Base-by-base conservation (phyloP, 2,888 invertebrate species). In the Trichopoda pennipes region DNA sequence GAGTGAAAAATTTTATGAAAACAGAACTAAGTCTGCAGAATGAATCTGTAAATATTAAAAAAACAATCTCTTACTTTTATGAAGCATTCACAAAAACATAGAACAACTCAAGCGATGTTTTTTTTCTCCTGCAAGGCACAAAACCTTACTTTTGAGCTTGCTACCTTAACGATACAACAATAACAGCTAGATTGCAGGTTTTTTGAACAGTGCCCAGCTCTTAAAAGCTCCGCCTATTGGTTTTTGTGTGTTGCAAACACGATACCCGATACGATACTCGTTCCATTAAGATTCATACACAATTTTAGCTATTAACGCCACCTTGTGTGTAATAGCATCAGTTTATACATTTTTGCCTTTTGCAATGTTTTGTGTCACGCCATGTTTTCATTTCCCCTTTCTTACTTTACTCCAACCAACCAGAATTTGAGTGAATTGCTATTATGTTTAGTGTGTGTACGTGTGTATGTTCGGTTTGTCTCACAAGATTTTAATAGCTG, bases 141-240 rank as follows among this genome's bases (percentile, higher is more conserved):
- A 42, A 49, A 42, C 12, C 19, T 8, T 16, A 49, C 56, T 53
- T 51, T 49, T 2, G 47, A 55, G n/a, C 55, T 38, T 14, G 12
- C 9, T 12, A 38, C 38, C 17, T 3, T 32, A 58, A 58, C 49
- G n/a, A 32, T 14, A 19, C 42, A 58, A 58, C 49, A 21, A 32
- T 14, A 19, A 9, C 44, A 6, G 23, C 14, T 21, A 28, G 28
- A 9, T 44, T 70, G 74, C 74, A 38, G 58, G 28, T n/a, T 23
- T 12, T 35, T 73, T 61, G 55, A 32, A 44, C 3, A 51, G 73
- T 61, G 32, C 51, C 38, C 44, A 42, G 44, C 47, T 76, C 80
- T 84, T 55, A 68, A 81, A 84, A 80, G 87, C 90, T 88, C 88
- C 88, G 89, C 88, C 89, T 88, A 86, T 86, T 87, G n/a, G n/a